Evolutionary conservation across 2,797 vertebrate species (phyloP).

Genomic region (Acomys russatus): DNA sequence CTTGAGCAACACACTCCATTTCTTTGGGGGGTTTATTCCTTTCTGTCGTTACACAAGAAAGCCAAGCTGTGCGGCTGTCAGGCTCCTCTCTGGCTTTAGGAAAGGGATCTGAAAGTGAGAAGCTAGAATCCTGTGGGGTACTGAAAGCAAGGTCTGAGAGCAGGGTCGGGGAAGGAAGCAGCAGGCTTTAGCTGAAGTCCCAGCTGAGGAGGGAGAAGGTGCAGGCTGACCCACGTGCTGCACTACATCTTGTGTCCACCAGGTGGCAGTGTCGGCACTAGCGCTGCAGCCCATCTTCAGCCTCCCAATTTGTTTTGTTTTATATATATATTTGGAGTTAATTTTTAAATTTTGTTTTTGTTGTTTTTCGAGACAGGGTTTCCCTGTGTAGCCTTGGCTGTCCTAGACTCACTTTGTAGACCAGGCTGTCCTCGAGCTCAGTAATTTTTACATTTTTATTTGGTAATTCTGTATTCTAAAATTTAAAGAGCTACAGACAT

Average conservation of each 20-base stretch:
- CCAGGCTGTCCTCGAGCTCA: too few relatives aligned
- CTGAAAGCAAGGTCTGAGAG: not conserved
- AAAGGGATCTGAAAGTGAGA: not conserved
- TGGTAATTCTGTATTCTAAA: not conserved
- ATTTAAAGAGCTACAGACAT: not conserved
- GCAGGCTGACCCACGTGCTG: not conserved
- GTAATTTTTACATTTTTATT: not conserved
- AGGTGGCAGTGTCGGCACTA: conserved; percentile 55
- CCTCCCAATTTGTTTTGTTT: not conserved
- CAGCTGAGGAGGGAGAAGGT: not conserved
- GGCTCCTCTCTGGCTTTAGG: not conserved
- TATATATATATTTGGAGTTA: not conserved
- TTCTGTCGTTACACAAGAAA: not conserved
- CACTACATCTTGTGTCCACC: conserved; percentile 46
- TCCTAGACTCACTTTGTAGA: too few relatives aligned
- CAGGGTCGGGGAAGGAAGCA: not conserved
- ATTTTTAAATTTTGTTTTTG: not conserved
- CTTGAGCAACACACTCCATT: too few relatives aligned
- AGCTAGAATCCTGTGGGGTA: not conserved
- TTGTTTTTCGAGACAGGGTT: too few relatives aligned
- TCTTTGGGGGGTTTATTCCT: not conserved
- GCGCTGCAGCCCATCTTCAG: not conserved
- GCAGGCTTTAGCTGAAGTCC: not conserved
- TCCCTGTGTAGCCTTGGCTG: too few relatives aligned
- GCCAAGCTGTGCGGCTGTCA: not conserved